Percentiles rank a stretch among this genome's conserved stretches.
Evolutionary conservation across 2,113 vertebrate species (phyloP).

Genomic region (Osmerus mordax): DNA sequence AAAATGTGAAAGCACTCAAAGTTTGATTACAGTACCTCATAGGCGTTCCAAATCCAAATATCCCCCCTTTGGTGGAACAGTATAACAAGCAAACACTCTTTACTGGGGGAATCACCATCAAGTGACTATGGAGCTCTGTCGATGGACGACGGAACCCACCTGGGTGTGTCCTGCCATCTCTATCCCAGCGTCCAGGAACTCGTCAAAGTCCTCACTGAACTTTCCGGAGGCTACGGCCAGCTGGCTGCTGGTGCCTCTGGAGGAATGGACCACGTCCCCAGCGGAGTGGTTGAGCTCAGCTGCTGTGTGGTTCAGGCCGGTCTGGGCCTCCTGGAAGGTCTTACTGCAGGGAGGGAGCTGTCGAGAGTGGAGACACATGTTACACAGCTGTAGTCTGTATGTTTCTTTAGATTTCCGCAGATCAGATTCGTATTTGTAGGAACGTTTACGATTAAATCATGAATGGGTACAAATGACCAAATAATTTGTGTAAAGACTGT

Average conservation of each 20-base stretch:
- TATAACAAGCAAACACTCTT: too few species aligned
- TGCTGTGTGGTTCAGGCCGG: constrained; percentile 93
- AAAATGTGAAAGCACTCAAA: constrained; percentile 8
- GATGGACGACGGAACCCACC: constrained; percentile 63
- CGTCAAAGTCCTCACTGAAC: constrained; percentile 97
- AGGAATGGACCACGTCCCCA: constrained; percentile 95
- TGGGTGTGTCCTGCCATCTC: constrained; percentile 99
- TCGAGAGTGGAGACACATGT: constrained; percentile 8
- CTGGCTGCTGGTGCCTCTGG: constrained; percentile 88
- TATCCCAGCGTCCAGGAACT: constrained; percentile 96
- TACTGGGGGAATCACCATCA: too few species aligned
- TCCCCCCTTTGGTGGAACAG: too few species aligned
- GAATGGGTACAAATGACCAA: too few species aligned
- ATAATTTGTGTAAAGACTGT: too few species aligned
- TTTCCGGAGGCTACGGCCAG: constrained; percentile 93
- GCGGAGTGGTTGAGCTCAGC: constrained; percentile 97
- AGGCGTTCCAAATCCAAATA: constrained; percentile 14
- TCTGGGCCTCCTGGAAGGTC: constrained; percentile 97
- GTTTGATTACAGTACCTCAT: constrained; percentile 1
- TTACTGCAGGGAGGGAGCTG: constrained; percentile 92
- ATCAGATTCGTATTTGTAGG: too few species aligned
- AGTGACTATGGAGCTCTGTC: not conserved
- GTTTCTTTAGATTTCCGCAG: too few species aligned
- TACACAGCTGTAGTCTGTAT: not conserved
- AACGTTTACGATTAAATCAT: too few species aligned